Conservation (phyloP, 2,113 vertebrate species). For the Ondatra zibethicus region DNA sequence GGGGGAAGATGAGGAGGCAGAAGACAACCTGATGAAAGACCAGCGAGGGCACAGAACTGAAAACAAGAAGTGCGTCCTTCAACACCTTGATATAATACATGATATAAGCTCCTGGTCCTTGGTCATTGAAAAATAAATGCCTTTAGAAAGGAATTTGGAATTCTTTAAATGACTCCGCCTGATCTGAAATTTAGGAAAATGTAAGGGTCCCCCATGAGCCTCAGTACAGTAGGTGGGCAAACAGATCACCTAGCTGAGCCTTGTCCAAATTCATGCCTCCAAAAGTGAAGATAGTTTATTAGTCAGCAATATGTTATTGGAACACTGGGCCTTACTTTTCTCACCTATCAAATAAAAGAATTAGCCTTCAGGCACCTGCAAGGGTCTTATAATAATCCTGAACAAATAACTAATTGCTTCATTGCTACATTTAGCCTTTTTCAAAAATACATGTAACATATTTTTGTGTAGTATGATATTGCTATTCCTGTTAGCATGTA, state of each 20-base stretch:
- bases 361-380: neutral
- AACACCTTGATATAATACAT: neutral
- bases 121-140: neutral
- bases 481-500: neutral
- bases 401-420: neutral
- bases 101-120: neutral
- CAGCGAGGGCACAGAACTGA: neutral
- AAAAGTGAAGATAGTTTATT: neutral
- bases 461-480: neutral
- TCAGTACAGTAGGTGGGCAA: neutral
- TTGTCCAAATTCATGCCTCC: neutral
- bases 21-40: neutral
- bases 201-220: neutral
- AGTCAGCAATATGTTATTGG: too few relatives aligned
- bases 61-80: neutral
- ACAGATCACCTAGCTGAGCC: neutral
- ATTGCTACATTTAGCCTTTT: neutral
- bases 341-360: neutral
- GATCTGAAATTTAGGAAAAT: neutral
- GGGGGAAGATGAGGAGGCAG: neutral
- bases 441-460: neutral
- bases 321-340: neutral
- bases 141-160: neutral
- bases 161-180: neutral
- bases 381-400: neutral